These are phyloP conservation scores for Morinoia aosen DNA, from an alignment of 2,888 invertebrate species.

Conservation along the genomic window DNA sequence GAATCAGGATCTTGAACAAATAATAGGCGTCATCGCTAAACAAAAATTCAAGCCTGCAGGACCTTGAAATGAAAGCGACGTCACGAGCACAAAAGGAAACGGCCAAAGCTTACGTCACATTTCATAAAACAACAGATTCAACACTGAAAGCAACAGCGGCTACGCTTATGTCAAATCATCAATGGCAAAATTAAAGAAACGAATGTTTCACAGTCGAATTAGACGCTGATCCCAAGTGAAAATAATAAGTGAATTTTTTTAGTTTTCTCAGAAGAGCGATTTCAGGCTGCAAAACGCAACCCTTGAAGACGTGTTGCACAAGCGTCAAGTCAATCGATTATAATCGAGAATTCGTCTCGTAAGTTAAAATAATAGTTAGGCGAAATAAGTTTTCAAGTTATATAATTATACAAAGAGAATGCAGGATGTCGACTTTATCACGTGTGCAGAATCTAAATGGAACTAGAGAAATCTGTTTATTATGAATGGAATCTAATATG, in stretches of 20 bases:
- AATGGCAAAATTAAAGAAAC: background rate
- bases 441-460: background rate
- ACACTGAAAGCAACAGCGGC: background rate
- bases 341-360: background rate
- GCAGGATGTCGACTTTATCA: too few relatives aligned
- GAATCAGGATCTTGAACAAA: background rate
- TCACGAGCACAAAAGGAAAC: background rate
- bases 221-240: background rate
- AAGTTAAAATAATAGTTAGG: background rate
- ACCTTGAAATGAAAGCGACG: background rate
- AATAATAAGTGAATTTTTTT: background rate
- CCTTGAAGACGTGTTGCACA: background rate
- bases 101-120: background rate
- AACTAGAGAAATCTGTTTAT: background rate
- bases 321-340: background rate
- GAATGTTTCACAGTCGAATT: background rate
- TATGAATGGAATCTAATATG: background rate
- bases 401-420: too few relatives aligned
- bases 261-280: background rate
- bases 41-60: background rate
- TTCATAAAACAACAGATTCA: background rate
- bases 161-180: background rate
- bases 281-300: background rate
- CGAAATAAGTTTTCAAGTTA: background rate
- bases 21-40: background rate